These are phyloP conservation scores for Enteromius unitaeniatus DNA, from an alignment of 2,797 vertebrate species.

Conservation along the genomic window DNA sequence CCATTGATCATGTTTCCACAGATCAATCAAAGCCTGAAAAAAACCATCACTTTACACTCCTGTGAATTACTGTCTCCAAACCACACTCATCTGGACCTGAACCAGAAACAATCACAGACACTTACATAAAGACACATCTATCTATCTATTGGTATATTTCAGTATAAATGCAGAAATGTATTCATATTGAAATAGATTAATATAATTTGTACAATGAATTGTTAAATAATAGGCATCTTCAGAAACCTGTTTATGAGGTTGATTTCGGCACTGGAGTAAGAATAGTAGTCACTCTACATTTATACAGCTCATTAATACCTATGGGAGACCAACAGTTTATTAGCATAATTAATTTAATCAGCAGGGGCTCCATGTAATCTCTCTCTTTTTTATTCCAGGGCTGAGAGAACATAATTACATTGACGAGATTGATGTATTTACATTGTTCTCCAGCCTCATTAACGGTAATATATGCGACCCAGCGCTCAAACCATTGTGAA, in stretches of 20 bases:
- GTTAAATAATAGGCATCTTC: neutral
- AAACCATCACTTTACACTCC: constrained; percentile 7
- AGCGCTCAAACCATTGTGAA: constrained; percentile 35
- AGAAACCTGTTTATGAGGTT: neutral
- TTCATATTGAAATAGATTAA: neutral
- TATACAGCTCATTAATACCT: constrained; percentile 41
- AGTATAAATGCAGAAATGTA: neutral
- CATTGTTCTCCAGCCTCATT: constrained; percentile 36
- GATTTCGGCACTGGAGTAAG: neutral
- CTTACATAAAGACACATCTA: neutral
- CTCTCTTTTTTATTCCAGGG: constrained; percentile 30
- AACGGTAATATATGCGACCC: constrained; percentile 22
- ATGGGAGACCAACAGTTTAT: constrained; percentile 42
- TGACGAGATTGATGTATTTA: constrained; percentile 42
- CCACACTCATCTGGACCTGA: neutral
- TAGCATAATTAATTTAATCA: constrained; percentile 55
- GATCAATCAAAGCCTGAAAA: constrained; percentile 31
- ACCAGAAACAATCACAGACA: neutral
- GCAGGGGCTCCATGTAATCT: constrained; percentile 40
- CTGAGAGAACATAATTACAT: constrained; percentile 45
- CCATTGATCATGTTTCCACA: constrained; percentile 30
- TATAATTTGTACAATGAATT: no score
- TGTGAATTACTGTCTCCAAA: neutral
- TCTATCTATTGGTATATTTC: neutral
- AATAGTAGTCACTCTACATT: constrained; percentile 7